Conservation (phyloP, 2,113 vertebrate genomes). For the Anoplopoma fimbria region DNA sequence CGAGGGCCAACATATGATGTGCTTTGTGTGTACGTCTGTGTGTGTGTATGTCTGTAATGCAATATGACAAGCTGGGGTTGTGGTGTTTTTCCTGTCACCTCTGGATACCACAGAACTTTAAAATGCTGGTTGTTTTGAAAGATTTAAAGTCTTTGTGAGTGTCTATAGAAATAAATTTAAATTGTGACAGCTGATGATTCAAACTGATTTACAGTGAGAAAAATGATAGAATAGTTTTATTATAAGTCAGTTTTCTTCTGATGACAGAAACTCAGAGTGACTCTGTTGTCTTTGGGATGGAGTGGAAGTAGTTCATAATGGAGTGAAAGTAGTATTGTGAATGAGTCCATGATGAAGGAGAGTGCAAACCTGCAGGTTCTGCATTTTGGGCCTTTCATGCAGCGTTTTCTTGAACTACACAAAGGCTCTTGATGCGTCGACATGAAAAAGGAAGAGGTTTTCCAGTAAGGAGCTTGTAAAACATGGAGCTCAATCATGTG, state of each 20-base stretch:
- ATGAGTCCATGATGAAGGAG: background rate
- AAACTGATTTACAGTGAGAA: constrained; percentile 32
- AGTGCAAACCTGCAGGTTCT: background rate
- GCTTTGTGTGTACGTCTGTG: constrained; percentile 7
- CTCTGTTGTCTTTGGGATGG: too few species aligned
- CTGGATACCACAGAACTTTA: constrained; percentile 10
- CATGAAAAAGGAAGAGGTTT: background rate
- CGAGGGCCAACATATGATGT: constrained; percentile 32
- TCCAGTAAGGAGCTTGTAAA: background rate
- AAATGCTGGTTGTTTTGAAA: constrained; percentile 6
- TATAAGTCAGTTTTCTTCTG: background rate
- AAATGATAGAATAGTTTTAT: constrained; percentile 12
- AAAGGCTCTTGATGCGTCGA: background rate
- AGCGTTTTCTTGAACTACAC: background rate
- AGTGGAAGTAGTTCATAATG: background rate
- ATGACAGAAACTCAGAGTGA: background rate
- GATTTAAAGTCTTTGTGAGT: background rate
- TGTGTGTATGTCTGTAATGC: background rate
- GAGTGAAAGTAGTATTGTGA: background rate
- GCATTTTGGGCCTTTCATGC: background rate
- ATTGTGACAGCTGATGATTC: constrained; percentile 12
- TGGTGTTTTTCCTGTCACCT: constrained; percentile 17
- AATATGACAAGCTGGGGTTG: background rate
- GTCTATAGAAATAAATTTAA: constrained; percentile 4
- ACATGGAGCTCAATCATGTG: too few species aligned